Evolutionary conservation across 2,888 invertebrate species (phyloP).

Genomic region (Aethes cnicana): DNA sequence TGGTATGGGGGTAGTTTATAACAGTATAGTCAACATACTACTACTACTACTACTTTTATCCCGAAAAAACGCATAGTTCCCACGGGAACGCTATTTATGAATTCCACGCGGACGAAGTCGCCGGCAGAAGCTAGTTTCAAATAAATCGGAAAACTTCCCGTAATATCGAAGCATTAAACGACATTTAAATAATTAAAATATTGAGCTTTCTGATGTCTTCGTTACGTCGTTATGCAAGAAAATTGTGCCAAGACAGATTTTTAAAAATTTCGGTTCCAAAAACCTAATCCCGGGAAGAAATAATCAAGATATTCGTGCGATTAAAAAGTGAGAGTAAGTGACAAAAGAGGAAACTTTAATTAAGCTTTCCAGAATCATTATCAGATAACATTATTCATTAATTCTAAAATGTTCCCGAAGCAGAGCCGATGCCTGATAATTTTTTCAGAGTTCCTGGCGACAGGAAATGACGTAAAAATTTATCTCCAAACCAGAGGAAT

Average conservation of each 20-base stretch:
- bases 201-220: conserved; percentile 30
- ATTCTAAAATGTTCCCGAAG: conserved; percentile 75
- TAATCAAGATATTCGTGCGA: conserved; percentile 72
- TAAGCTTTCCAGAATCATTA: conserved; percentile 78
- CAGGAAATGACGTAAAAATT: conserved; percentile 78
- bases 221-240: conserved; percentile 42
- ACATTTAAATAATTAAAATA: conserved; percentile 7
- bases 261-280: conserved; percentile 44
- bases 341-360: conserved; percentile 73
- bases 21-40: too few relatives aligned
- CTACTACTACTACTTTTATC: too few relatives aligned
- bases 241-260: conserved; percentile 62
- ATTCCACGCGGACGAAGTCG: too few relatives aligned
- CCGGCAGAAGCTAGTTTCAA: too few relatives aligned
- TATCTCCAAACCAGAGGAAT: conserved; percentile 75
- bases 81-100: too few relatives aligned
- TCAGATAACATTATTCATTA: conserved; percentile 82
- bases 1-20: too few relatives aligned
- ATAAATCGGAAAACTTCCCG: conserved; percentile 30
- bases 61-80: too few relatives aligned
- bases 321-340: conserved; percentile 66
- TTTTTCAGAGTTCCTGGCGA: conserved; percentile 69
- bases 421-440: conserved; percentile 75
- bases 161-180: conserved; percentile 1
- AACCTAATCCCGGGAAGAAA: conserved; percentile 59